phyloP scores from a whole-genome alignment of 1,140 invertebrate species.

The Ladona fulva region DNA sequence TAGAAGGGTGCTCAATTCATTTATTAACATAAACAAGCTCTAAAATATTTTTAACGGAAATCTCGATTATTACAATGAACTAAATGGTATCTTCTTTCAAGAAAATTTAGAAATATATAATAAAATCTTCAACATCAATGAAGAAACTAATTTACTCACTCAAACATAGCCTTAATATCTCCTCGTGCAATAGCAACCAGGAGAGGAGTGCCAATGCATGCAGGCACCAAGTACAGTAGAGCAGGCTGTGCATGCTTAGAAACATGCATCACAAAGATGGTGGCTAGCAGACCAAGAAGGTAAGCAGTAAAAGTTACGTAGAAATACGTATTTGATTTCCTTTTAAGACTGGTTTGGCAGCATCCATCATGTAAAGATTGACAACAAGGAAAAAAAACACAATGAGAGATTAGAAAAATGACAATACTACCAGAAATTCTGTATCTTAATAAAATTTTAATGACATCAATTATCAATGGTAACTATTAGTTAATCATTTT shows the following conservation, averaged over 20 bases:
- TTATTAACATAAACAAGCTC: background rate
- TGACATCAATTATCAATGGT: too few species aligned
- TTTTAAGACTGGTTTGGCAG: constrained; percentile 55
- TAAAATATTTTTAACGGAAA: background rate
- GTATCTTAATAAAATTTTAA: too few species aligned
- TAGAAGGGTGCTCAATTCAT: background rate
- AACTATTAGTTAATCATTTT: too few species aligned
- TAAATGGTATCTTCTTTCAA: background rate
- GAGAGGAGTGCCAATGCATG: constrained; percentile 84
- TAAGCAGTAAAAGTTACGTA: constrained; percentile 91
- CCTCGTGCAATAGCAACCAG: constrained; percentile 79
- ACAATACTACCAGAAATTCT: too few species aligned
- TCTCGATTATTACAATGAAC: background rate
- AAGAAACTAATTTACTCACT: constrained; percentile 51
- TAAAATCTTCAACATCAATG: background rate
- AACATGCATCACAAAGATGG: constrained; percentile 96
- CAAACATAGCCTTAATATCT: constrained; percentile 82
- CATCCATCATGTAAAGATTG: too few species aligned
- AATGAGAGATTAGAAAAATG: too few species aligned
- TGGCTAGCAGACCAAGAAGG: constrained; percentile 82
- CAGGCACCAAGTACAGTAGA: constrained; percentile 92
- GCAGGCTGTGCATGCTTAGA: constrained; percentile 99
- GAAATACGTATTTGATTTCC: constrained; percentile 86
- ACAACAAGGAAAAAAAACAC: too few species aligned
- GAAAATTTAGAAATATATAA: background rate